These are phyloP conservation scores for Apantesis nais DNA, from an alignment of 2,888 invertebrate genomes.

Conservation along the genomic window DNA sequence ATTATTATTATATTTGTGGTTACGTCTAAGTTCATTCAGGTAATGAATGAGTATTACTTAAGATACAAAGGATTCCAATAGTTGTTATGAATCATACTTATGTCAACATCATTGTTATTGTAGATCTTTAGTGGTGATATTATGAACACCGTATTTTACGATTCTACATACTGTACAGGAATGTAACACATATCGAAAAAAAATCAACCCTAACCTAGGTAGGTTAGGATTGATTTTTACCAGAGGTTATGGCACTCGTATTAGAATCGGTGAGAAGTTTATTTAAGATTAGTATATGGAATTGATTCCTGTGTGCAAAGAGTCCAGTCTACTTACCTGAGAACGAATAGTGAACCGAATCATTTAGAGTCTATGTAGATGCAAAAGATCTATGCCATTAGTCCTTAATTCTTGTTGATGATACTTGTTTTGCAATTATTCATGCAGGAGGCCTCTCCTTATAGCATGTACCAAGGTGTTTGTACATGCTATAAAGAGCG, in stretches of 20 bases:
- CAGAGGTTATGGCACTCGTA: no score
- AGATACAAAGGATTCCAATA: neutral
- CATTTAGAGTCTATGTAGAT: no score
- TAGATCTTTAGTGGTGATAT: neutral
- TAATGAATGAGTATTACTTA: constrained; percentile 1
- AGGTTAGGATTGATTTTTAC: no score
- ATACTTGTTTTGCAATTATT: no score
- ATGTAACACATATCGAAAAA: neutral
- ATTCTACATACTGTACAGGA: neutral
- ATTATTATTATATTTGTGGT: constrained; percentile 2
- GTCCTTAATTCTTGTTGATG: no score
- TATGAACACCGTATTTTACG: neutral
- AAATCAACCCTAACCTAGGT: no score
- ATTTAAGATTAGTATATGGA: neutral
- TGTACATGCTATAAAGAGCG: neutral
- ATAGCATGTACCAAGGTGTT: no score
- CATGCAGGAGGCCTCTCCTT: no score
- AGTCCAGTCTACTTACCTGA: neutral
- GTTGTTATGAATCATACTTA: constrained; percentile 8
- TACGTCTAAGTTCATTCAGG: constrained; percentile 6
- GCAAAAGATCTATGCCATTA: no score
- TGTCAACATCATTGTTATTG: constrained; percentile 1
- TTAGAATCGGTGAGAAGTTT: neutral
- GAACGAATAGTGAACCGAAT: no score
- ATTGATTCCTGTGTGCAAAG: neutral